phyloP scores from a whole-genome alignment of 2,797 vertebrate genomes.

The Poecile montanus region DNA sequence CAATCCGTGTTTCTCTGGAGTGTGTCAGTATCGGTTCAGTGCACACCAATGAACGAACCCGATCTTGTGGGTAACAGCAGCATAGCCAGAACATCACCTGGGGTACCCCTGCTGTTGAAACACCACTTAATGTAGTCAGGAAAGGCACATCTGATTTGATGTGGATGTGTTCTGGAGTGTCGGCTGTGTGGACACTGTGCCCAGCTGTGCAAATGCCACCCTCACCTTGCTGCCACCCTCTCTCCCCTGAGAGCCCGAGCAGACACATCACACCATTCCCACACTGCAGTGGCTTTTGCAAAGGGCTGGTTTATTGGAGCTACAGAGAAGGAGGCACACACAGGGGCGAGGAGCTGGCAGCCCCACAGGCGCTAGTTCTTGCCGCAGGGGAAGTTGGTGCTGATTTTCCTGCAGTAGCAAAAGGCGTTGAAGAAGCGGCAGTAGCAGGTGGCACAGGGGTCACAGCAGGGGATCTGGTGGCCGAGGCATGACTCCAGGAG shows the following conservation, averaged over 20 bases:
- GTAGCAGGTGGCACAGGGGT: constrained; percentile 89
- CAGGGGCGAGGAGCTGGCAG: background rate
- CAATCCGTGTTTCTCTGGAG: accelerated
- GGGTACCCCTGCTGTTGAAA: background rate
- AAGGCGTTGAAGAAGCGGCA: constrained; percentile 92
- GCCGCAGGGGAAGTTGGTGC: constrained; percentile 74
- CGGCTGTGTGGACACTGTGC: accelerated
- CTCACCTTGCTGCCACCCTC: background rate
- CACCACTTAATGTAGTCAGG: accelerated
- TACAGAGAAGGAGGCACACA: background rate
- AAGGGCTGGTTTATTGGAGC: constrained; percentile 45
- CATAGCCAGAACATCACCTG: background rate
- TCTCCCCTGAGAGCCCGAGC: background rate
- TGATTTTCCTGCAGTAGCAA: constrained; percentile 89
- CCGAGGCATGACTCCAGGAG: constrained; percentile 86
- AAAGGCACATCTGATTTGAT: background rate
- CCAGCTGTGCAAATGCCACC: background rate
- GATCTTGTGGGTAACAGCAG: background rate
- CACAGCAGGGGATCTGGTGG: constrained; percentile 85
- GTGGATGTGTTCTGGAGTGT: background rate
- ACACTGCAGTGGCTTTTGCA: background rate
- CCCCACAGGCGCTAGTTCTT: constrained; percentile 56
- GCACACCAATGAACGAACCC: accelerated
- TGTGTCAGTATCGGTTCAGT: accelerated
- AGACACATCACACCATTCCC: accelerated